Conservation (phyloP, 2,888 invertebrate species). For the Trilocha varians region DNA sequence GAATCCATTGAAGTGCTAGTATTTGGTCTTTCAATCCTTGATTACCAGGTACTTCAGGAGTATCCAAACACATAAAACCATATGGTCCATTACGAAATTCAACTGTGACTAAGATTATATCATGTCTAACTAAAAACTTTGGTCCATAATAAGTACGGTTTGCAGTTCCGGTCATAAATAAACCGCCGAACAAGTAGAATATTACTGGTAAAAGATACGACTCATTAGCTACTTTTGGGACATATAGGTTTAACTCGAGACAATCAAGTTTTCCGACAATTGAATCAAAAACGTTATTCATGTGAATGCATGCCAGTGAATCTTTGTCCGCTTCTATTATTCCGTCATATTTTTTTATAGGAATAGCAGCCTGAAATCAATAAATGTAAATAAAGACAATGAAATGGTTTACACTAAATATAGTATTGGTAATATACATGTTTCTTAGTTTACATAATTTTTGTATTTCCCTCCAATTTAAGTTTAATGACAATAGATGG, state of each 20-base stretch:
- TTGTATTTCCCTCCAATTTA: too few relatives aligned
- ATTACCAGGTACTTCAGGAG: conserved; percentile 39
- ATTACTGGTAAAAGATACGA: conserved; percentile 28
- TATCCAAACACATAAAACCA: conserved; percentile 42
- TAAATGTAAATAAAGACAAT: too few relatives aligned
- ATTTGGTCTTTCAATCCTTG: conserved; percentile 43
- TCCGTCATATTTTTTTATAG: too few relatives aligned
- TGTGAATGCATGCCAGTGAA: conserved; percentile 25
- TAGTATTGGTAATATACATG: too few relatives aligned
- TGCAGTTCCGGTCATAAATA: conserved; percentile 24
- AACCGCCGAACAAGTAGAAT: conserved; percentile 41
- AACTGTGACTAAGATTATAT: conserved; percentile 27
- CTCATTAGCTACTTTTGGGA: conserved; percentile 38
- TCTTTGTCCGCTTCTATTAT: conserved; percentile 27
- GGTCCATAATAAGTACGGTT: conserved; percentile 22
- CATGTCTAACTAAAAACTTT: conserved; percentile 28
- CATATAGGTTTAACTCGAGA: conserved; percentile 43
- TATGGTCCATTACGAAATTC: conserved; percentile 40
- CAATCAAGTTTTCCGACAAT: conserved; percentile 22
- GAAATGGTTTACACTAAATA: too few relatives aligned
- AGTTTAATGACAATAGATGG: too few relatives aligned
- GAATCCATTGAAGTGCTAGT: conserved; percentile 34
- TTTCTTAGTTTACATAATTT: too few relatives aligned
- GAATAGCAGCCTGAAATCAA: too few relatives aligned
- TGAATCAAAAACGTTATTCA: conserved; percentile 17